Base-by-base conservation (phyloP, 2,113 vertebrate genomes). In the Jaculus jaculus region DNA sequence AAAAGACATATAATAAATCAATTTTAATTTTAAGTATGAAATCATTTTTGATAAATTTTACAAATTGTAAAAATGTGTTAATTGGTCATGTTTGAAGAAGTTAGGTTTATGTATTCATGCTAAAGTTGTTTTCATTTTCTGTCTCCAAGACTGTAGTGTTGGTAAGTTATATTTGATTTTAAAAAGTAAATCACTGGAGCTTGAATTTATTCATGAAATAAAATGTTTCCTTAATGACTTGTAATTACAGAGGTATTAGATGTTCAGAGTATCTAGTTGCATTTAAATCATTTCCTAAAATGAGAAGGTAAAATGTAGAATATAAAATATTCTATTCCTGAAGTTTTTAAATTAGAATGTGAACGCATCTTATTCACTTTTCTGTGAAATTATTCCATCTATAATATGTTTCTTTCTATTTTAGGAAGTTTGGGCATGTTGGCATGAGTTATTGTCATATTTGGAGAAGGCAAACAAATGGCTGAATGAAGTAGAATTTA, bases 351-450 rank as follows among this genome's bases (percentile, higher is more conserved):
- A 82, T 93, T 87, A 30, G 3, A 75, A 91, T 82, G 23, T 24
- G 7, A 71, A 16, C 58, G 3, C 7, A 0, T 34, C 28, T 17
- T 5, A 10, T 66, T 92, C 26, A 71, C 2, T 81, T 74, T 93
- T 80, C n/a, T 63, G 8, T 32, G 11, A 47, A 77, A 71, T 79
- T 61, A 87, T 94, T 92, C 94, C 37, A 94, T 71, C 13, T 58
- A 13, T 18, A 37, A 32, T 90, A 18, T 84, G 0, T 87, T 96
- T 92, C 54, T 90, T 96, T 74, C 75, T 95, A 97, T 96, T 75
- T 95, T 97, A 99, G 99, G 99, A 99, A 96, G 99, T 99, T 73
- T 99, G 99, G 99, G 98, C 99, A 0, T 99, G 99, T 85, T 99
- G 99, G 99, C 98, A 97, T 84, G 99, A 99, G 95, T 77, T 99